Evolutionary conservation across 2,113 vertebrate species (phyloP).

Genomic region (Alaudala cheleensis): DNA sequence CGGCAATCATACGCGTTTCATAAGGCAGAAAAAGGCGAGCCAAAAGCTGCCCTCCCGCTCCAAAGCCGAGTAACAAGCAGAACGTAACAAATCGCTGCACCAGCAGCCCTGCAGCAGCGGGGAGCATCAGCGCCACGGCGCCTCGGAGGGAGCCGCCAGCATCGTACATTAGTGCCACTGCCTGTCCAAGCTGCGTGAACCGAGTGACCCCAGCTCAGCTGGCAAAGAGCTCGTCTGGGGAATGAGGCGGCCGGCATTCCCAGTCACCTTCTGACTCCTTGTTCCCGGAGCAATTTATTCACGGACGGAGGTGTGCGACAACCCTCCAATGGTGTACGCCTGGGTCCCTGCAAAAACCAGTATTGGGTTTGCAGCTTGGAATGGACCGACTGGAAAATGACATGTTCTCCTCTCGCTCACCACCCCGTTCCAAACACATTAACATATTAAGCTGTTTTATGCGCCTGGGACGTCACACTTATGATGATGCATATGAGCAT

Average conservation of each 20-base stretch:
- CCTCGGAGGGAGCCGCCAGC: not conserved
- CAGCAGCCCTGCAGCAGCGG: not conserved
- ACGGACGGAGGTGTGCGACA: not conserved
- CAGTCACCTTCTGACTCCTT: not conserved
- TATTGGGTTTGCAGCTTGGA: not conserved
- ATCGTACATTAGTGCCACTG: not conserved
- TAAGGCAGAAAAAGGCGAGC: not conserved
- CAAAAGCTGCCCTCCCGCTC: slow-evolving; percentile 1
- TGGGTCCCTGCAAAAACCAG: not conserved
- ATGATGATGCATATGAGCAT: not conserved
- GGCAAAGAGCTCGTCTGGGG: not conserved
- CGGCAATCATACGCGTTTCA: not conserved
- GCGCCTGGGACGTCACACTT: not conserved
- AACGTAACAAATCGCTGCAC: not conserved
- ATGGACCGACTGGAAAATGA: not conserved
- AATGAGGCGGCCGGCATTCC: not conserved
- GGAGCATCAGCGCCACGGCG: not conserved
- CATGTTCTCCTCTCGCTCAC: not conserved
- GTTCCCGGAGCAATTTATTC: slow-evolving; percentile 7
- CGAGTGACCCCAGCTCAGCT: slow-evolving; percentile 16
- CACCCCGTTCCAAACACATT: not conserved
- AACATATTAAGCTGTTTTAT: not conserved
- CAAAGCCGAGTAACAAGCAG: not conserved
- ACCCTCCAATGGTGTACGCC: slow-evolving; percentile 13
- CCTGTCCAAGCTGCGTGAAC: not conserved